phyloP scores from a whole-genome alignment of 2,797 vertebrate species.

The Acestrorhynchus altus region DNA sequence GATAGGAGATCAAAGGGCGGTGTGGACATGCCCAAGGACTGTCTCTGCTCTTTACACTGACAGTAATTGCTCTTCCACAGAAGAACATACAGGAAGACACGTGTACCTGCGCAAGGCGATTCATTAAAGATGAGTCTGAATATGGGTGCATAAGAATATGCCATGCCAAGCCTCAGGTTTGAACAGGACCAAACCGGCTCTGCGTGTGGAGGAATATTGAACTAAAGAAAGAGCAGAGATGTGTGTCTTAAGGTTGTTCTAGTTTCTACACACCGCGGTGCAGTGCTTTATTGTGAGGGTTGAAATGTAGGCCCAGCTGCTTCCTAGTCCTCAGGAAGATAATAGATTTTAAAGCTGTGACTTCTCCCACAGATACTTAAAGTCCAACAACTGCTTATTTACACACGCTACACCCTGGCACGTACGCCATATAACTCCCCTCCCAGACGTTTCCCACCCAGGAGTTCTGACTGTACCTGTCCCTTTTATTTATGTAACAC shows the following conservation, averaged over 20 bases:
- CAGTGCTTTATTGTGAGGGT: slow-evolving; percentile 23
- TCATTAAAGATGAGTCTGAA: slow-evolving; percentile 50
- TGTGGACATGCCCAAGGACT: slow-evolving; percentile 44
- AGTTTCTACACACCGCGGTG: slow-evolving; percentile 4
- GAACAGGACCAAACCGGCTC: background rate
- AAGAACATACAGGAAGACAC: slow-evolving; percentile 45
- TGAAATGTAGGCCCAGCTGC: slow-evolving; percentile 12
- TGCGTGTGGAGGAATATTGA: slow-evolving; percentile 5
- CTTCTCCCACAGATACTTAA: slow-evolving; percentile 45
- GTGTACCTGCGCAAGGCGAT: slow-evolving; percentile 43
- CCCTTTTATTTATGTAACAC: too few species aligned
- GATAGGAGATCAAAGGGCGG: slow-evolving; percentile 50
- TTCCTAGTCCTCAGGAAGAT: slow-evolving; percentile 40
- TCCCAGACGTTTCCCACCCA: slow-evolving; percentile 12
- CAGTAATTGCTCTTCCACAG: slow-evolving; percentile 54
- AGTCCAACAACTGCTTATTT: slow-evolving; percentile 43
- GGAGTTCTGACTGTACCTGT: slow-evolving; percentile 6
- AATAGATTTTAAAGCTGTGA: slow-evolving; percentile 51
- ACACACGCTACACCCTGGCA: slow-evolving; percentile 32
- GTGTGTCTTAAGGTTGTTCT: slow-evolving; percentile 16
- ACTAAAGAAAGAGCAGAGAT: background rate
- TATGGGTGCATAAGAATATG: slow-evolving; percentile 28
- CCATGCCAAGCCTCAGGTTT: slow-evolving; percentile 19
- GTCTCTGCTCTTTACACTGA: slow-evolving; percentile 46
- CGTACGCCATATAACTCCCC: slow-evolving; percentile 17